Base-by-base conservation (phyloP, 1,140 invertebrate genomes). In the Forficula auricularia region DNA sequence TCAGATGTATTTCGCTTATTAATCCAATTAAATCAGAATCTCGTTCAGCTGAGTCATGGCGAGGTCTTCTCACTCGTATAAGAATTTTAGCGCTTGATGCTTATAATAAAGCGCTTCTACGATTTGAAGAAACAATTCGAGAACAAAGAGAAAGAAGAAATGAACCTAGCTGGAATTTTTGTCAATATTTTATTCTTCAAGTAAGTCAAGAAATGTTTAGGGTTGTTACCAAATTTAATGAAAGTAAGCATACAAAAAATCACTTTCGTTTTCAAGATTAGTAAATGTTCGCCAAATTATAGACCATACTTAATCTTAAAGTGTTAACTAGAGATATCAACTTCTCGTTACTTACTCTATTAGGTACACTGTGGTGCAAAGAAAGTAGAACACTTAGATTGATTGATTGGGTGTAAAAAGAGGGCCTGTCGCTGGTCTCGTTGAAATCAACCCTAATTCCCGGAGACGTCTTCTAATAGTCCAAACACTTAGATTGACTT, bases 161-260 rank as follows among this genome's bases (percentile, higher is more conserved):
- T 66, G 80, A 92, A 57, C 66, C 72, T 16, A 80, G 78, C 19
- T 98, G 91, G 91, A 85, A 82, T 63, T 97, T 95, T 66, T 85
- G 80, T 58, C 75, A 82, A 57, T 98, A 96, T 66, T 95, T 95
- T 67, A 71, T 89, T 50, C 65, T 94, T 48, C 84, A 89, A 70
- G 83, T 83, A 68, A 55, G 30, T 43, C 56, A n/a, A n/a, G n/a
- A n/a, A n/a, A n/a, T n/a, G n/a, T n/a, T n/a, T n/a, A n/a, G n/a
- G n/a, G n/a, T n/a, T n/a, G n/a, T n/a, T n/a, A n/a, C n/a, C n/a
- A n/a, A n/a, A 20, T n/a, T 10, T 27, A 31, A 19, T 13, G 4
- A 40, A 20, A n/a, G n/a, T n/a, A n/a, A n/a, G n/a, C 20, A 37
- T 10, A 10, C 35, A 14, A 14, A 30, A 16, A 46, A 18, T 27